phyloP scores from a whole-genome alignment of 2,888 invertebrate species.

The Iphiclides podalirius region DNA sequence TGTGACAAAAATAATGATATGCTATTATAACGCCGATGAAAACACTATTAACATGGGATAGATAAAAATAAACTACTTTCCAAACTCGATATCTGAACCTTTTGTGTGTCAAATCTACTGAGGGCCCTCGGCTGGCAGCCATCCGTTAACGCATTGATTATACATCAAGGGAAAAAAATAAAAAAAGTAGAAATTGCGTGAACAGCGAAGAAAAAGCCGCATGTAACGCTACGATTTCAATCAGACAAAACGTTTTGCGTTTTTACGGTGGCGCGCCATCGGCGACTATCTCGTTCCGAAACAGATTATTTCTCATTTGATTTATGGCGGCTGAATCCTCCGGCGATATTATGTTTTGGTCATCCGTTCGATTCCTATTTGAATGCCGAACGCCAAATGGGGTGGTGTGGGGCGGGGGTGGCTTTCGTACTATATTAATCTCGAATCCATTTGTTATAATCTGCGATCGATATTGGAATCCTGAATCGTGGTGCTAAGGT shows the following conservation, averaged over 20 bases:
- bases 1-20: conserved; percentile 30
- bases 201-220: conserved; percentile 59
- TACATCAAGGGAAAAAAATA: conserved; percentile 77
- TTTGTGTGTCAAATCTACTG: conserved; percentile 77
- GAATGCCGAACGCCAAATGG: conserved; percentile 77
- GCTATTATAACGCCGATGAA: conserved; percentile 65
- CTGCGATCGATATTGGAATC: conserved; percentile 62
- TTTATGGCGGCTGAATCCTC: conserved; percentile 79
- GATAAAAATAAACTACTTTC: conserved; percentile 73
- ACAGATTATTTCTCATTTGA: conserved; percentile 82
- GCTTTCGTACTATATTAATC: conserved; percentile 79
- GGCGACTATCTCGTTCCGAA: conserved; percentile 78
- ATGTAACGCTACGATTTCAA: conserved; percentile 73
- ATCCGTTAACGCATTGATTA: conserved; percentile 80
- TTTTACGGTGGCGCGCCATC: conserved; percentile 74
- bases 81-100: conserved; percentile 77
- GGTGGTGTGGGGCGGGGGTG: conserved; percentile 76
- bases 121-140: conserved; percentile 63
- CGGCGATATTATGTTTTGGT: conserved; percentile 80
- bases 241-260: conserved; percentile 79
- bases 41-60: conserved; percentile 74
- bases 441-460: conserved; percentile 79
- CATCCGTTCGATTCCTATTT: conserved; percentile 81
- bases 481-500: conserved; percentile 55
- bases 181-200: conserved; percentile 58